Base-by-base conservation (phyloP, 2,888 invertebrate genomes). In the Melanargia galathea region DNA sequence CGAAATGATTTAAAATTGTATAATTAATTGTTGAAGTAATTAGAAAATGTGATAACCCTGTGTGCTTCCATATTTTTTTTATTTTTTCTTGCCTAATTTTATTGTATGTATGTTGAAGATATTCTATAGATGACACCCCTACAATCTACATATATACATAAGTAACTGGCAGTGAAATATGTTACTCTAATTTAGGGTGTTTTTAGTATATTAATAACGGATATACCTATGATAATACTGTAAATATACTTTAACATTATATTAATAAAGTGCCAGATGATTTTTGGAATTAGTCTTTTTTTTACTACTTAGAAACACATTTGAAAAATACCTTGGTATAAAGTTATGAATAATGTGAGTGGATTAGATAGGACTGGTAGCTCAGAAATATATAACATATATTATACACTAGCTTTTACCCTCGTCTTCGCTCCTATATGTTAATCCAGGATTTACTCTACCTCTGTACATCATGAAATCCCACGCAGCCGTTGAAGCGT, bases 241-340 rank as follows among this genome's bases (percentile, higher is more conserved):
- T 87, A 86, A 80, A 87, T 88, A 86, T 78, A 77, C 62, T 35
- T 35, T 49, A 16, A 64, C 61, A 67, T 65, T 40, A 70, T 70
- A 70, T 73, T 70, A 72, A 89, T 78, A 87, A 90, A 88, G 86
- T 88, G 88, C 87, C 89, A 87, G 83, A 87, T 73, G 77, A 79
- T 63, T 81, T 81, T 82, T 68, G 69, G 69, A 68, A 65, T 65
- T 30, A 64, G 60, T 66, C 63, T 60, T 64, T 66, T 66, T 60
- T 56, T 79, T 75, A 71, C 75, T 40, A 18, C 16, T 6, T 18
- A 5, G 8, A 18, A 43, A 16, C 43, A n/a, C 38, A 38, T 5
- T 4, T 35, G 1, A 11, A 11, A 26, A 26, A 2, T 26, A 26
- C 24, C 24, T 26, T n/a, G n/a, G n/a, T n/a, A n/a, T n/a, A n/a